Evolutionary conservation across 2,113 vertebrate species (phyloP).

Genomic region (Lutjanus erythropterus): DNA sequence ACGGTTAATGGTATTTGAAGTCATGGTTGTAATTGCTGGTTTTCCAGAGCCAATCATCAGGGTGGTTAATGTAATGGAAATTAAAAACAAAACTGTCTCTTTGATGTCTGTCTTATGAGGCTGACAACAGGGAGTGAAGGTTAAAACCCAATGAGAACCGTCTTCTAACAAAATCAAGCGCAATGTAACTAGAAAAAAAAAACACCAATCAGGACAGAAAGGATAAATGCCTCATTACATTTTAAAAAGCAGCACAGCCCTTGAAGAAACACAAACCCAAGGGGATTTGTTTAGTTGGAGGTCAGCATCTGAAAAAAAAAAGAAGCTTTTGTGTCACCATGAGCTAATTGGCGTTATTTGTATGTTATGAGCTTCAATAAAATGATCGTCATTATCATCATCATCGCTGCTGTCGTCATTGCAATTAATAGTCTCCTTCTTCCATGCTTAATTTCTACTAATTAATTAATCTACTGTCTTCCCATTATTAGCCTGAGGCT

Average conservation of each 20-base stretch:
- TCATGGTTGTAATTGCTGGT: constrained; percentile 41
- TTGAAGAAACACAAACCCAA: constrained; percentile 5
- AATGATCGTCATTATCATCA: background rate
- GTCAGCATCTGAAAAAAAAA: constrained; percentile 15
- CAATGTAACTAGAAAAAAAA: constrained; percentile 41
- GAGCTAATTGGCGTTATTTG: background rate
- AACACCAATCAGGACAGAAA: constrained; percentile 38
- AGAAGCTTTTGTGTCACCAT: constrained; percentile 7
- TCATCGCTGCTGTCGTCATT: background rate
- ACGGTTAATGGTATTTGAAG: constrained; percentile 38
- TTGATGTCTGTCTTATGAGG: constrained; percentile 65
- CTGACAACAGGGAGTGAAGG: constrained; percentile 55
- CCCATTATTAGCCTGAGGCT: constrained; percentile 1
- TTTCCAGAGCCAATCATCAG: constrained; percentile 57
- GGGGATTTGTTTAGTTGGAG: constrained; percentile 13
- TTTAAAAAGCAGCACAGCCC: constrained; percentile 40
- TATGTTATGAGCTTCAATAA: background rate
- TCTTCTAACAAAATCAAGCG: constrained; percentile 46
- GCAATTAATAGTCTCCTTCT: background rate
- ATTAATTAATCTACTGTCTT: constrained; percentile 4
- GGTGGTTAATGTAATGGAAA: constrained; percentile 58
- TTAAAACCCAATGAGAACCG: constrained; percentile 47
- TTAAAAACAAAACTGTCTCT: constrained; percentile 65
- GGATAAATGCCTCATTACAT: constrained; percentile 57
- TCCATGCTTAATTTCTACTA: background rate